phyloP scores from a whole-genome alignment of 2,113 vertebrate species.

The Sinosuthora webbiana region DNA sequence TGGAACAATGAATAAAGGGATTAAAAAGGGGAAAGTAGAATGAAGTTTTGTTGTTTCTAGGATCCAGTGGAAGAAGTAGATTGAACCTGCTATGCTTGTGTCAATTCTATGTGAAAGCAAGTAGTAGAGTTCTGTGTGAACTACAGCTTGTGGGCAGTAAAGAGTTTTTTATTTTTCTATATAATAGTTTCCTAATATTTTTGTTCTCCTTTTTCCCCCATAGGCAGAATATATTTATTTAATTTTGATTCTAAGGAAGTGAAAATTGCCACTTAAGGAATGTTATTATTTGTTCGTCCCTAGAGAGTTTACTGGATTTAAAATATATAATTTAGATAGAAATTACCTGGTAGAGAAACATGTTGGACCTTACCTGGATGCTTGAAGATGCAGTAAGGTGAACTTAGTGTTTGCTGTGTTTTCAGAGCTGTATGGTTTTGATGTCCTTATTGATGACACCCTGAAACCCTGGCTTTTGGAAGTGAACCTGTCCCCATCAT shows the following conservation, averaged over 20 bases:
- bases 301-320: background rate
- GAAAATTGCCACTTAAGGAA: background rate
- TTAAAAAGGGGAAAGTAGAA: background rate
- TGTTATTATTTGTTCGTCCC: background rate
- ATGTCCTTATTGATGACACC: conserved; percentile 93
- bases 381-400: background rate
- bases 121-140: background rate
- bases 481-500: conserved; percentile 95
- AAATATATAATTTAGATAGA: background rate
- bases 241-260: background rate
- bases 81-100: background rate
- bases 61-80: background rate
- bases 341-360: background rate
- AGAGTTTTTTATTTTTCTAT: background rate
- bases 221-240: background rate
- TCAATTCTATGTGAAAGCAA: background rate
- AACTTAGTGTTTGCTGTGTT: conserved; percentile 42
- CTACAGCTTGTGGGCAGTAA: background rate
- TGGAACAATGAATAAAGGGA: background rate
- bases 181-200: background rate
- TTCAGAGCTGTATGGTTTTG: conserved; percentile 96
- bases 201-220: background rate
- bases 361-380: background rate
- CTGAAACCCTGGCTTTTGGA: conserved; percentile 97
- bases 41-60: background rate